These are phyloP conservation scores for Rhyacophila evoluta DNA, from an alignment of 2,888 invertebrate genomes.

Conservation along the genomic window DNA sequence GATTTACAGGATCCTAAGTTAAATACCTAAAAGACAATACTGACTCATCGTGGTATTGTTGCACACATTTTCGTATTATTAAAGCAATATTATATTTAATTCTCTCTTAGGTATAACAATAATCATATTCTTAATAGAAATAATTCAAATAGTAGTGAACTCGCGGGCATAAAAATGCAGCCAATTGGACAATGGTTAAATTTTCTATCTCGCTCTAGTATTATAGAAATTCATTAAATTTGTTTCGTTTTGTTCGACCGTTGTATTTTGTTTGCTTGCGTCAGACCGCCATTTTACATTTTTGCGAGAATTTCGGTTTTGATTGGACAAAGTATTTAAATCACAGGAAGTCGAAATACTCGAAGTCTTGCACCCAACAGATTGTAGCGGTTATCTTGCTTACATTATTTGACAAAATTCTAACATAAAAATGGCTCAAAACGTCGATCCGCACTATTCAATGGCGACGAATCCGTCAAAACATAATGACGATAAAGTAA, in stretches of 20 bases:
- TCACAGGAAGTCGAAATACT: slow-evolving; percentile 66
- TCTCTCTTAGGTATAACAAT: no score
- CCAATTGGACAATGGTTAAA: background rate
- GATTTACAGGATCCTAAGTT: background rate
- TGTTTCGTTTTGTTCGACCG: background rate
- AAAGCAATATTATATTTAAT: no score
- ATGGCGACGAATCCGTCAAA: slow-evolving; percentile 72
- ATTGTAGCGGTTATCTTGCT: slow-evolving; percentile 55
- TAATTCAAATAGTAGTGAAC: background rate
- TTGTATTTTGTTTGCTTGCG: slow-evolving; percentile 45
- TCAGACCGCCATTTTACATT: slow-evolving; percentile 44
- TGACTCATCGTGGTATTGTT: no score
- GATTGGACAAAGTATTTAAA: slow-evolving; percentile 69
- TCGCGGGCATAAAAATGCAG: background rate
- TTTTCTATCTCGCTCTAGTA: background rate
- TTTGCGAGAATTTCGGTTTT: slow-evolving; percentile 59
- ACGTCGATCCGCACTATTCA: slow-evolving; percentile 50
- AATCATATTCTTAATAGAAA: no score
- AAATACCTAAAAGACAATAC: background rate
- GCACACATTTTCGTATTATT: no score
- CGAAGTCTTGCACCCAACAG: slow-evolving; percentile 62
- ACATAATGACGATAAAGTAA: slow-evolving; percentile 84
- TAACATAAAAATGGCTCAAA: slow-evolving; percentile 50
- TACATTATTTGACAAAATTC: slow-evolving; percentile 2
- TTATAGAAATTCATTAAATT: background rate